Evolutionary conservation across 2,888 invertebrate species (phyloP), one percentile per base, ranked within the genome.

Genomic region (Andrena hattorfiana): DNA sequence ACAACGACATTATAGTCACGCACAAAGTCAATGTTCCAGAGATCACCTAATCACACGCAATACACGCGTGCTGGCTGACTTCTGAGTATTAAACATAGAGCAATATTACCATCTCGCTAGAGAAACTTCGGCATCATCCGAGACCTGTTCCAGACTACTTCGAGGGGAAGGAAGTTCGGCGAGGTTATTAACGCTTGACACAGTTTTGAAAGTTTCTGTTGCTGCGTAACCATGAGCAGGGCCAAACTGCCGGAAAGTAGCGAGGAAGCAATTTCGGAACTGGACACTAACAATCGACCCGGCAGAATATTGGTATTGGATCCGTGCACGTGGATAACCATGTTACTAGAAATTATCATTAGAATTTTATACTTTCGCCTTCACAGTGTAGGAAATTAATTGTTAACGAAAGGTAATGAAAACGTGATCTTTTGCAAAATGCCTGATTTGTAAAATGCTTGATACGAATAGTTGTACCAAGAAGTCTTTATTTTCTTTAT

Each of bases 171-270:
- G 80, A 81, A 81, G 73, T 80, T 73, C 73, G 64, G 32, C 32
- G 69, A 60, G 66, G 80, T 81, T 81, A 81, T 81, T 81, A 81
- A 80, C 81, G 80, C 73, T 80, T 80, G 73, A 81, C 81, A 80
- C 80, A 81, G 80, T 81, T 81, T 63, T 42, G 42, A 81, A 56
- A 79, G 81, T 81, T 79, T 81, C 81, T 69, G 73, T 80, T 73
- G 73, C 74, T 74, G 81, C 80, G 81, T 81, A 80, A 70, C 80
- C 54, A 63, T 62, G 56, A 72, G 28, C 78, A 26, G 51, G 26
- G 48, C 79, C 62, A 78, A 78, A 78, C 79, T 67, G 60, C 13
- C 51, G 32, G 67, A 81, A 81, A 81, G 71, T 67, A 71, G 60
- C 54, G 2, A 28, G 23, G 48, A 49, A 67, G 79, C 79, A 71